These are phyloP conservation scores for Chelon auratus DNA, from an alignment of 2,797 vertebrate species.

Conservation along the genomic window DNA sequence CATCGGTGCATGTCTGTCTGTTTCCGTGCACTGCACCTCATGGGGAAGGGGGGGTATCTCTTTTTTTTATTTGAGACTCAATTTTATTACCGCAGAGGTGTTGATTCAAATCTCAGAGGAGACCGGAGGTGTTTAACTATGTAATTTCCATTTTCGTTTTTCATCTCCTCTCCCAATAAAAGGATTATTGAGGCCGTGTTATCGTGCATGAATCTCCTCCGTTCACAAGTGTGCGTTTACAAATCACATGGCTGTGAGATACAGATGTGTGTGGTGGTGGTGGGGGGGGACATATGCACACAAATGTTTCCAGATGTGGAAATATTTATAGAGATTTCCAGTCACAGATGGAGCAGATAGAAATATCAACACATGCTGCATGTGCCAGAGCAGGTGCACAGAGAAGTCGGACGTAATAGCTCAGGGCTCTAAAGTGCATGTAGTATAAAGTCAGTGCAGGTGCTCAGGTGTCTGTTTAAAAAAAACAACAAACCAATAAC, in stretches of 20 bases:
- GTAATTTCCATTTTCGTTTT: slow-evolving; percentile 17
- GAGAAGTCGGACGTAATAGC: slow-evolving; percentile 12
- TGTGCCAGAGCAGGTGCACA: slow-evolving; percentile 15
- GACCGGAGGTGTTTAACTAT: slow-evolving; percentile 25
- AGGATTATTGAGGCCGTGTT: background rate
- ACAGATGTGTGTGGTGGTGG: slow-evolving; percentile 41
- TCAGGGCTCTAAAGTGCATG: slow-evolving; percentile 4
- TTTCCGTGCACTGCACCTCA: slow-evolving; percentile 11
- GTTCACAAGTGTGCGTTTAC: background rate
- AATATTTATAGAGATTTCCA: slow-evolving; percentile 27
- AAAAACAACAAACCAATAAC: background rate
- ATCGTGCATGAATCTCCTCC: slow-evolving; percentile 4
- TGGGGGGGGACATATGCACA: slow-evolving; percentile 32
- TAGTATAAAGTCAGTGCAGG: slow-evolving; percentile 1
- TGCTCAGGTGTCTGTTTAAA: slow-evolving; percentile 24
- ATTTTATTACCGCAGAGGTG: slow-evolving; percentile 27
- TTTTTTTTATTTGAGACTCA: slow-evolving; percentile 32
- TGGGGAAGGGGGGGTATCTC: background rate
- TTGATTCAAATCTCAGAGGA: slow-evolving; percentile 29
- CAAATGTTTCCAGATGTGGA: slow-evolving; percentile 34
- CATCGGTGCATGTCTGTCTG: slow-evolving; percentile 36
- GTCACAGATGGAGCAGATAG: slow-evolving; percentile 21
- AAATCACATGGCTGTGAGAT: slow-evolving; percentile 3
- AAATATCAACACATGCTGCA: slow-evolving; percentile 9
- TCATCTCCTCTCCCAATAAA: background rate